Evolutionary conservation across 2,113 vertebrate species (phyloP), one percentile per base, ranked within the genome.

Genomic region (Scatophagus argus): DNA sequence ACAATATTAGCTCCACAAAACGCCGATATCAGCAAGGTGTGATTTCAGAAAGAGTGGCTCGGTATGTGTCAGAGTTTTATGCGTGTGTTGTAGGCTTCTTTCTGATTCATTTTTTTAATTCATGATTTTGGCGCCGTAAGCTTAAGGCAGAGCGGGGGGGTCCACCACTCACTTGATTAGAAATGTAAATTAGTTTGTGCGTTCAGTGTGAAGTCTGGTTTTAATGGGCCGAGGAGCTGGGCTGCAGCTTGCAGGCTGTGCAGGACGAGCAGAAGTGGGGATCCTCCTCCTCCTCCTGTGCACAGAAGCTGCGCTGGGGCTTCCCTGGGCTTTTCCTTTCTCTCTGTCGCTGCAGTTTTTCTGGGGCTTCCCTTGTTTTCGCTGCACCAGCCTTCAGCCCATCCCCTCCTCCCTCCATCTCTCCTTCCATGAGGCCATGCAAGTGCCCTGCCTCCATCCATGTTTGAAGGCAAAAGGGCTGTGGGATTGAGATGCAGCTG

Each of bases 231-330:
- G 1, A 17, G 19, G 7, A n/a, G 32, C 39, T 2, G 0, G 39
- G 51, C 79, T 85, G 77, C 79, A 83, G 82, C 60, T 41, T 38
- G 39, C 63, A 54, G 75, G 68, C 47, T 66, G 77, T 1, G 25
- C 47, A 34, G 69, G 3, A 21, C 13, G 54, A 12, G 10, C 52
- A 49, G 77, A 36, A 31, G 58, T 1, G 39, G 71, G 81, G 82
- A 79, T 88, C 83, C 81, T 91, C 84, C 71, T 88, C 83, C 81
- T 91, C 84, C 71, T 87, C 64, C 78, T 54, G 66, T 67, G 59
- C 27, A 23, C 38, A 47, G 70, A 4, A 12, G 72, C 85, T 79
- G 70, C 89, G 85, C 82, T 12, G 12, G 88, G 90, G 67, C 77
- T 90, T 90, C 85, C 90, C 79, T 67, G 82, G 86, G 74, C 72